Evolutionary conservation across 2,888 invertebrate species (phyloP).

Genomic region (Epistrophe grossulariae): DNA sequence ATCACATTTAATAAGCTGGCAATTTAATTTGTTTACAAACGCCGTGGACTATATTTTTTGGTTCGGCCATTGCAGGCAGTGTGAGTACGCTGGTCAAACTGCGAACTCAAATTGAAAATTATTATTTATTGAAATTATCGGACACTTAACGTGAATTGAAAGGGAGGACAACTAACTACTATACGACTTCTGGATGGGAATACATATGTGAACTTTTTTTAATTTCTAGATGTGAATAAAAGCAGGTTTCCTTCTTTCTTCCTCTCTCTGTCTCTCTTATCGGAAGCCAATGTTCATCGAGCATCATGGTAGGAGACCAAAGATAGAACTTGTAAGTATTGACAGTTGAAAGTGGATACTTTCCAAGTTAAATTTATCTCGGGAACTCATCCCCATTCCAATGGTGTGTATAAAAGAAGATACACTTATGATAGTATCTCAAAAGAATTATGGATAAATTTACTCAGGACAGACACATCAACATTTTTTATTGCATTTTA

Average conservation of each 20-base stretch:
- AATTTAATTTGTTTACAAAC: constrained; percentile 74
- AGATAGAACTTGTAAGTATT: constrained; percentile 63
- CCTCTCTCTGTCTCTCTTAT: background rate
- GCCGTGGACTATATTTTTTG: constrained; percentile 70
- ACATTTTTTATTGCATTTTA: constrained; percentile 10
- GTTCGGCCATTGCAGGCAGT: constrained; percentile 7
- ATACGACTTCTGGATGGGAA: constrained; percentile 41
- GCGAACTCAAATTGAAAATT: constrained; percentile 67
- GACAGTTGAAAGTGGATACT: constrained; percentile 64
- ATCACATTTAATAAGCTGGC: constrained; percentile 74
- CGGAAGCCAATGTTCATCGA: constrained; percentile 63
- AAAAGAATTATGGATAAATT: background rate
- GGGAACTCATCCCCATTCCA: constrained; percentile 44
- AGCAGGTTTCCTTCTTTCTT: constrained; percentile 51
- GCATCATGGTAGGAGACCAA: constrained; percentile 47
- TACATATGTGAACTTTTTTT: too few species aligned
- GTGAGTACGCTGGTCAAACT: background rate
- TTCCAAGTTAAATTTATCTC: constrained; percentile 56
- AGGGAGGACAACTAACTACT: constrained; percentile 6
- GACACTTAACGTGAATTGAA: constrained; percentile 38
- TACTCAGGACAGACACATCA: constrained; percentile 4
- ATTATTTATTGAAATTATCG: constrained; percentile 70
- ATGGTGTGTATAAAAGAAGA: constrained; percentile 6
- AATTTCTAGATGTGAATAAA: background rate
- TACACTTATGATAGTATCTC: constrained; percentile 36